Evolutionary conservation across 2,797 vertebrate genomes (phyloP).

Genomic region (Perodicticus potto): DNA sequence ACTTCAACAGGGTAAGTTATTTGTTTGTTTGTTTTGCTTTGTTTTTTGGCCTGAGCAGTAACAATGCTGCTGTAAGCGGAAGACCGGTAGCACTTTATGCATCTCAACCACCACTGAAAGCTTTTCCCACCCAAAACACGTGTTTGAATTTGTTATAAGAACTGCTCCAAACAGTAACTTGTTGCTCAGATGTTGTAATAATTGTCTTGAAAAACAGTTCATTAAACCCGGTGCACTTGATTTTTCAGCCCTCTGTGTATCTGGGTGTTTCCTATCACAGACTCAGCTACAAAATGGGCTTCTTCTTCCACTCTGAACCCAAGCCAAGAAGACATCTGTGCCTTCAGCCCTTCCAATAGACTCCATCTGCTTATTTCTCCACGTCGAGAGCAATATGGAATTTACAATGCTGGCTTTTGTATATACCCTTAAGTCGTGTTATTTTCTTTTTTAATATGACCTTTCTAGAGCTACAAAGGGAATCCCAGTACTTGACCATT

Average conservation of each 20-base stretch:
- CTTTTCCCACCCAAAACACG: neutral
- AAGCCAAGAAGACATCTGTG: constrained; percentile 79
- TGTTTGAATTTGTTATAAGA: neutral
- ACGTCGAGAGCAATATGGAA: constrained; percentile 68
- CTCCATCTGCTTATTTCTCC: constrained; percentile 74
- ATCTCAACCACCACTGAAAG: neutral
- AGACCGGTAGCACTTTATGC: neutral
- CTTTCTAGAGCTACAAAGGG: constrained; percentile 66
- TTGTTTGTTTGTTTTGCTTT: neutral
- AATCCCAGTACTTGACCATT: constrained; percentile 23
- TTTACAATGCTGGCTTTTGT: constrained; percentile 66
- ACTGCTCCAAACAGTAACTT: neutral
- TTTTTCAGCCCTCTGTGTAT: neutral
- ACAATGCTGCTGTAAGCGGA: neutral
- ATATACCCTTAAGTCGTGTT: constrained; percentile 40
- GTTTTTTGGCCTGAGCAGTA: neutral
- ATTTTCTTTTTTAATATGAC: constrained; percentile 18
- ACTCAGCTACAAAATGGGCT: constrained; percentile 51
- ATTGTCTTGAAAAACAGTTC: constrained; percentile 37
- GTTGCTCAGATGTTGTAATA: constrained; percentile 53
- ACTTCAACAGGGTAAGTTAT: neutral
- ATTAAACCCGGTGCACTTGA: constrained; percentile 10
- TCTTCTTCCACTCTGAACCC: constrained; percentile 69
- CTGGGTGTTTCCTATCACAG: constrained; percentile 38
- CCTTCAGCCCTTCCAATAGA: constrained; percentile 74